Percentiles rank a stretch among this genome's conserved stretches.
These are phyloP conservation scores for Rhabditophanes sp. DNA, from an alignment of 2,888 invertebrate species.

Conservation along the genomic window DNA sequence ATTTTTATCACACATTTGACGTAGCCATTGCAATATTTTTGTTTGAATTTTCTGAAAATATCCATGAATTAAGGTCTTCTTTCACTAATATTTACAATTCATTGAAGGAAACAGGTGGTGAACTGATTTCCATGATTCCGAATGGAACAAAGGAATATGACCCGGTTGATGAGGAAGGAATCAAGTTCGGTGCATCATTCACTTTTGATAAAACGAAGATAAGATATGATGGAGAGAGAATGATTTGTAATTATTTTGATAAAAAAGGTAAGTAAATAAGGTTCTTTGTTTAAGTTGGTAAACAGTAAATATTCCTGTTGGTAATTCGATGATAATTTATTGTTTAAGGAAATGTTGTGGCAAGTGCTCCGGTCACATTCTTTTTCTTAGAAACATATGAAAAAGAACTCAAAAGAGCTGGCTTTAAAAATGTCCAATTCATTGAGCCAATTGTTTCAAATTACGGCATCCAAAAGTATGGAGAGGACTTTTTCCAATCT, in stretches of 20 bases:
- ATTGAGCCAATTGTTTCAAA: conserved; percentile 9
- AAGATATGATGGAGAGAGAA: no score
- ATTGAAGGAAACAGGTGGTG: conserved; percentile 7
- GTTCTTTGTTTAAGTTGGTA: no score
- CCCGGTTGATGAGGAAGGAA: conserved; percentile 6
- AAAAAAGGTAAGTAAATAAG: no score
- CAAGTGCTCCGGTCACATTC: conserved; percentile 3
- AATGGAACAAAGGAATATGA: conserved; percentile 8
- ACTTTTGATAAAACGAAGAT: no score
- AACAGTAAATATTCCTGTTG: no score
- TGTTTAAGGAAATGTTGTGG: conserved; percentile 4
- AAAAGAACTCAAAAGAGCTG: conserved; percentile 6
- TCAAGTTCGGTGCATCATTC: no score
- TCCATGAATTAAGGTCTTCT: conserved; percentile 6
- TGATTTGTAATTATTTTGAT: no score
- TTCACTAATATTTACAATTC: background rate
- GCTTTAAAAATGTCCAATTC: conserved; percentile 10
- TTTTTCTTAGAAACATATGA: conserved; percentile 8
- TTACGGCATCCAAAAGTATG: conserved; percentile 7
- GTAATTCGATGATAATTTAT: no score
- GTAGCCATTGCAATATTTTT: conserved; percentile 9
- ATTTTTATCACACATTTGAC: conserved; percentile 8
- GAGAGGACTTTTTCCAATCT: conserved; percentile 6
- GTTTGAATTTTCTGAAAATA: conserved; percentile 8
- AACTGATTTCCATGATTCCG: conserved; percentile 8